Conservation (phyloP, 2,797 vertebrate species). For the Pteronotus mesoamericanus region DNA sequence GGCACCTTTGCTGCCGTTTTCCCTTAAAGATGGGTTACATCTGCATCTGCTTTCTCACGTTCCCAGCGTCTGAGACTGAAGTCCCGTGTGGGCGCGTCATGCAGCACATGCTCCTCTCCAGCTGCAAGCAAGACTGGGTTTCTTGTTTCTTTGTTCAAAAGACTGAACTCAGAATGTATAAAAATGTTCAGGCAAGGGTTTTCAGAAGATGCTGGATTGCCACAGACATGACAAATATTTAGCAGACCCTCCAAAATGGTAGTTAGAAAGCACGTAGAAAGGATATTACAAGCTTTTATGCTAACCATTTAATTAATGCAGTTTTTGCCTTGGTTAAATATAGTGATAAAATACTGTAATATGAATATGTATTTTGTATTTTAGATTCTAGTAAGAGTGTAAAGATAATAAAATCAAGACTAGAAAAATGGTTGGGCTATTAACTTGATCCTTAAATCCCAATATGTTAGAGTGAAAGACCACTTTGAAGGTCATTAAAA, state of each 20-base stretch:
- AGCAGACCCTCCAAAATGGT: background rate
- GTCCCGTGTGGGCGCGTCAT: background rate
- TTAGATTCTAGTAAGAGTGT: background rate
- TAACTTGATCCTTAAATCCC: background rate
- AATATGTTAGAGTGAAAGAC: background rate
- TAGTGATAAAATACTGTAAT: background rate
- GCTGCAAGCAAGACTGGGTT: background rate
- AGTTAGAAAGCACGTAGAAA: background rate
- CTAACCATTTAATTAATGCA: background rate
- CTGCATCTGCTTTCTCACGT: background rate
- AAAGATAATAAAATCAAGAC: background rate
- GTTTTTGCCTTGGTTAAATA: background rate
- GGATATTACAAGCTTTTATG: background rate
- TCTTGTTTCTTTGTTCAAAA: background rate
- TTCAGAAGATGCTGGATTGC: background rate
- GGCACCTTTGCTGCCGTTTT: background rate
- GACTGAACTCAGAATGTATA: background rate
- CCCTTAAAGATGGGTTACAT: background rate
- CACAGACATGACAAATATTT: background rate
- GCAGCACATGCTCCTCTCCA: background rate
- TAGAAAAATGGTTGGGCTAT: background rate
- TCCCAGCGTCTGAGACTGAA: background rate
- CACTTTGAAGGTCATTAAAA: background rate
- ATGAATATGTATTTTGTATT: background rate
- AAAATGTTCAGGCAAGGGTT: background rate